Base-by-base conservation (phyloP, 2,797 vertebrate genomes). In the Tangara arthus region DNA sequence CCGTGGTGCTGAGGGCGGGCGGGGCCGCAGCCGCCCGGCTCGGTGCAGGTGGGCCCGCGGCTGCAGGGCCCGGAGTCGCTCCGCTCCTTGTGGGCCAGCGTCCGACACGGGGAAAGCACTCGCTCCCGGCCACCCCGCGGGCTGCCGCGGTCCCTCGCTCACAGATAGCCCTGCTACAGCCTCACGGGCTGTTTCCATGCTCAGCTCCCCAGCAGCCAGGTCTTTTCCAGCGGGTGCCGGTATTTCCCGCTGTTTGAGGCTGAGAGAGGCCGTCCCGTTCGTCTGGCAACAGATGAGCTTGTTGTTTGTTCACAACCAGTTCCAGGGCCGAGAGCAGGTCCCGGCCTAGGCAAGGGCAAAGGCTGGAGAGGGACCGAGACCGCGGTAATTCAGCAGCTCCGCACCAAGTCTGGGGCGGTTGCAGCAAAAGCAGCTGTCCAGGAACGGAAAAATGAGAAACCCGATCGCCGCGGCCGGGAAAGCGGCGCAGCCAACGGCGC, bases 1-100 rank as follows among this genome's bases (percentile, higher is more conserved):
- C 98, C 96, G 83, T 95, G 97, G 98, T 98, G 95, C 98, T 98
- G 90, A 88, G 94, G 7, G 7, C 78, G 24, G 56, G 57, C 5
- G 42, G 59, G 18, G 44, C 56, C 17, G 34, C 69, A 4, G 61
- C 37, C 47, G 7, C 41, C 55, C 20, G 12, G 34, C 6, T 9
- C 15, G 3, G 20, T 0, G 30, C 39, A 1, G 14, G 46, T 5
- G 13, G 37, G 9, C 44, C 42, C 24, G 20, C 9, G 15, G 34
- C n/a, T 3, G 65, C 17, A 53, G 19, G 12, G 30, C 18, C 27
- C 6, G 14, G 12, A 7, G 16, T 13, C 22, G 3, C 47, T 15
- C 46, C 32, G 4, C n/a, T 55, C 23, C 20, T 2, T 10, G 75
- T n/a, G 64, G 79, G 12, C 6, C 52, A 1, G 23, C 12, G 71